Evolutionary conservation across 2,113 vertebrate genomes (phyloP).

Genomic region (Macroglossus sobrinus): DNA sequence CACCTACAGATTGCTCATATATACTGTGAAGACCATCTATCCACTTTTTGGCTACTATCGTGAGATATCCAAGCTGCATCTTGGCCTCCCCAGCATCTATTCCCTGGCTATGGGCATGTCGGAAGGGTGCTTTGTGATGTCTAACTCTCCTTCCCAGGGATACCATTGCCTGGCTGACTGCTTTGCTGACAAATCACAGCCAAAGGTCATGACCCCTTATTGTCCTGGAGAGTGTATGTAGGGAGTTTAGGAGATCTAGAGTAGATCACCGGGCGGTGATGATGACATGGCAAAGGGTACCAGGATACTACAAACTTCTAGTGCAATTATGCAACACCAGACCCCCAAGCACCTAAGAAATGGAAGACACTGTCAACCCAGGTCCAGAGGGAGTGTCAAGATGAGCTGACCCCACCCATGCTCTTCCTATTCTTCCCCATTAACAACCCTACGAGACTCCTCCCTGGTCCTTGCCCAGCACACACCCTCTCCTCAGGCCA

Average conservation of each 20-base stretch:
- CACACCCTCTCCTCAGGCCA: neutral
- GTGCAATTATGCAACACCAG: neutral
- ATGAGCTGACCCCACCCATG: neutral
- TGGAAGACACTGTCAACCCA: neutral
- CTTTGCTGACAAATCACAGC: neutral
- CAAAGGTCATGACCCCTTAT: neutral
- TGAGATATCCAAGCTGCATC: neutral
- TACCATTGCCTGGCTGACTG: neutral
- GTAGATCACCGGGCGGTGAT: fast-evolving
- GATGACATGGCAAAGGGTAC: neutral
- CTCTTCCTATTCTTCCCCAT: neutral
- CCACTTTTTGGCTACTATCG: neutral
- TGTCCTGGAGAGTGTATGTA: too few species aligned
- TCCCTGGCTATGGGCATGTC: neutral
- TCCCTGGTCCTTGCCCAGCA: neutral
- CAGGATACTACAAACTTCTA: neutral
- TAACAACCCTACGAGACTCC: neutral
- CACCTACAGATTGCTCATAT: too few species aligned
- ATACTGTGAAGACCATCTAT: too few species aligned
- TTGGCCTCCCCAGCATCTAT: neutral
- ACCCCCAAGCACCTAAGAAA: fast-evolving
- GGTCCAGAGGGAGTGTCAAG: neutral
- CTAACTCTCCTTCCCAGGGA: neutral
- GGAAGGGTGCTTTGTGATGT: neutral
- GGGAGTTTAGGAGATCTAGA: fast-evolving